Evolutionary conservation across 2,888 invertebrate species (phyloP), one percentile per base, ranked within the genome.

Genomic region (Autographa gamma): DNA sequence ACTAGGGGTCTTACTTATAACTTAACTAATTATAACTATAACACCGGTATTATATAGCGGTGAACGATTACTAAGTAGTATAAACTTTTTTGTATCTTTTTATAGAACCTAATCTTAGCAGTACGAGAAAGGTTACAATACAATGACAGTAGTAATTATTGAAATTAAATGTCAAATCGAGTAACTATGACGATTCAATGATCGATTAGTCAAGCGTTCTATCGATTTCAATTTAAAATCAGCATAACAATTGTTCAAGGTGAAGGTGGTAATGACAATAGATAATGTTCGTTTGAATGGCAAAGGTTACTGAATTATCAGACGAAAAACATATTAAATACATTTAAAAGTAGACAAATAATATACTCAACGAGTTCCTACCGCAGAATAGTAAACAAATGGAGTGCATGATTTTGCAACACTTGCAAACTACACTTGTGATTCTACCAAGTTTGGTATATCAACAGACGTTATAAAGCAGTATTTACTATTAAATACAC

Each of bases 31-130:
- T 16, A 60, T 52, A 31, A 65, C 14, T 14, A 41, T 60, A 7
- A 58, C 34, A 77, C 66, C 80, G 73, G 77, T 76, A 82, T 81
- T 81, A 71, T 59, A 80, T 82, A 81, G 60, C 77, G 77, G 62
- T 60, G 70, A 54, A 65, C 5, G 59, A 58, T n/a, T 41, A 19
- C 14, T 52, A 34, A 59, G 38, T 48, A 48, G 48, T 19, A 66
- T 14, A 54, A 19, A 11, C 16, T 38, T 43, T 43, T 16, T 16
- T 43, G 5, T 43, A 2, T 5, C 16, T 5, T 43, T 43, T 43
- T 43, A 1, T 41, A 9, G 38, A 14, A 14, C 9, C 14, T 43
- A 16, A 43, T 41, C 41, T 11, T 41, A 34, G 34, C 34, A 34
- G 34, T 34, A 34, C 6, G 34, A 34, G 6, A 25, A 34, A 34